Conservation (phyloP, 1,140 invertebrate genomes). For the Akabosia matsudoensis region DNA sequence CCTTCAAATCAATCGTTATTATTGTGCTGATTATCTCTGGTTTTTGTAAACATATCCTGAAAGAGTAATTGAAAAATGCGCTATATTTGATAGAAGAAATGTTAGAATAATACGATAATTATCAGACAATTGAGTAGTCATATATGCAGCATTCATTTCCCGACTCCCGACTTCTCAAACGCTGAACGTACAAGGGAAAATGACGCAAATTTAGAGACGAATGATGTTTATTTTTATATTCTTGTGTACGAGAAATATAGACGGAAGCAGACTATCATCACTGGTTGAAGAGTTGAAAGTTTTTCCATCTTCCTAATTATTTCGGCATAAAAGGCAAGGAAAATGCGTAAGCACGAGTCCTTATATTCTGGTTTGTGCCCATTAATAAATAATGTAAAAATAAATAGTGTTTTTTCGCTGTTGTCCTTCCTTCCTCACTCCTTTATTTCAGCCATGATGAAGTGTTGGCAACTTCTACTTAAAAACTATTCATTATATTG, state of each 20-base stretch:
- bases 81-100: not conserved
- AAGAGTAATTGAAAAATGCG: not conserved
- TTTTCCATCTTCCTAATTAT: slow-evolving; percentile 13
- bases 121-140: too few relatives aligned
- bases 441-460: not conserved
- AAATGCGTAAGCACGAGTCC: not conserved
- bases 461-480: too few relatives aligned
- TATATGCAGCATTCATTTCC: not conserved
- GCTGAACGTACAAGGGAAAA: not conserved
- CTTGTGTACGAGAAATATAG: too few relatives aligned
- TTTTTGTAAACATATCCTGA: too few relatives aligned
- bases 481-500: too few relatives aligned
- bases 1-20: not conserved
- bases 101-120: too few relatives aligned
- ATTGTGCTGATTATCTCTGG: not conserved
- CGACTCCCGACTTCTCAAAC: not conserved
- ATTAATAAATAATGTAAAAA: slow-evolving; percentile 1
- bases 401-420: not conserved
- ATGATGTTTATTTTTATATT: not conserved
- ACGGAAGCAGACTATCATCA: slow-evolving; percentile 9
- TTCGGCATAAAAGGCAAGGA: slow-evolving; percentile 1
- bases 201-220: not conserved
- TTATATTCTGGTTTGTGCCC: not conserved
- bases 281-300: not conserved
- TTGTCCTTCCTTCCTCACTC: not conserved